phyloP scores from a whole-genome alignment of 2,797 vertebrate species.

The Discoglossus pictus region DNA sequence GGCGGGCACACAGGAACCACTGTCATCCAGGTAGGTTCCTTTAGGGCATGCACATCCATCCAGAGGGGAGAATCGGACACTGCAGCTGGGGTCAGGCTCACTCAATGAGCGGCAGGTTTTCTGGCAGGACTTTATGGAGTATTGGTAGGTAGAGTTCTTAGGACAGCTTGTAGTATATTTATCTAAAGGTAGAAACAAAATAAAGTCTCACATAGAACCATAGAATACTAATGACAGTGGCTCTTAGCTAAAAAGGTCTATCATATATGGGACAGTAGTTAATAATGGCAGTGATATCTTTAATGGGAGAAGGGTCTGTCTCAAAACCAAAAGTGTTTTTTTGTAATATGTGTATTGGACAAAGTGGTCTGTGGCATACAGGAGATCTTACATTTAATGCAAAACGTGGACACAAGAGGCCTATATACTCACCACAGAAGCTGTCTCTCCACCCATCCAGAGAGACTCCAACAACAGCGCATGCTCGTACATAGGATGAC shows the following conservation, averaged over 20 bases:
- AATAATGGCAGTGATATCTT: too few species aligned
- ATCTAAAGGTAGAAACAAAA: constrained; percentile 60
- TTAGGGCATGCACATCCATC: constrained; percentile 79
- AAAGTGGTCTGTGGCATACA: too few species aligned
- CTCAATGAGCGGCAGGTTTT: constrained; percentile 75
- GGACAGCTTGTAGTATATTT: constrained; percentile 75
- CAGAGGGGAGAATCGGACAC: constrained; percentile 70
- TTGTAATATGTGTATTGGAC: too few species aligned
- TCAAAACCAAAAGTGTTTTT: too few species aligned
- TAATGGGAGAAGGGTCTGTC: too few species aligned
- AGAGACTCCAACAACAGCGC: constrained; percentile 76
- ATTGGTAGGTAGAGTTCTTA: constrained; percentile 71
- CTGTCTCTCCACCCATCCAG: constrained; percentile 68
- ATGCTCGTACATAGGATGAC: constrained; percentile 83
- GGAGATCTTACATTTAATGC: too few species aligned
- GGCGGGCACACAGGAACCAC: constrained; percentile 74
- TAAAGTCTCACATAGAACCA: too few species aligned
- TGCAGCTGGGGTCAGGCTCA: constrained; percentile 72
- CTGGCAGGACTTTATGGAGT: constrained; percentile 68
- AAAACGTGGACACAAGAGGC: too few species aligned
- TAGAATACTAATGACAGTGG: too few species aligned
- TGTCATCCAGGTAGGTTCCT: constrained; percentile 76
- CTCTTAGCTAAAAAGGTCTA: too few species aligned
- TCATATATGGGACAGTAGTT: too few species aligned
- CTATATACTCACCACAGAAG: constrained; percentile 68